Evolutionary conservation across 1,140 invertebrate genomes (phyloP).

Genomic region (Drosophila melanogaster): Release_6_plus_ISO1_MT NT_037436.4:1372501-1373000

Average conservation of each 20-base stretch:
- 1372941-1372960: neutral
- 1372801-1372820: constrained; percentile 27
- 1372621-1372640: constrained; percentile 7
- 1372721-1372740: constrained; percentile 51
- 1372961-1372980: neutral
- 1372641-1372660: no score
- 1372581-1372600: constrained; percentile 53
- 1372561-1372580: constrained; percentile 4
- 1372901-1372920: constrained; percentile 2
- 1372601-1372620: constrained; percentile 61
- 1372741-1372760: constrained; percentile 25
- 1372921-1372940: neutral
- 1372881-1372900: constrained; percentile 20
- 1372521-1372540: constrained; percentile 16
- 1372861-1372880: constrained; percentile 12
- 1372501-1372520: constrained; percentile 9
- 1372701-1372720: constrained; percentile 47
- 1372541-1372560: constrained; percentile 24
- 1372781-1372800: constrained; percentile 37
- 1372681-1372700: constrained; percentile 57
- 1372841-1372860: constrained; percentile 9
- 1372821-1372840: constrained; percentile 6
- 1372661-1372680: neutral
- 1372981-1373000: no score
- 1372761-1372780: constrained; percentile 43